Conservation (phyloP, 2,113 vertebrate species). For the Triplophysa dalaica region DNA sequence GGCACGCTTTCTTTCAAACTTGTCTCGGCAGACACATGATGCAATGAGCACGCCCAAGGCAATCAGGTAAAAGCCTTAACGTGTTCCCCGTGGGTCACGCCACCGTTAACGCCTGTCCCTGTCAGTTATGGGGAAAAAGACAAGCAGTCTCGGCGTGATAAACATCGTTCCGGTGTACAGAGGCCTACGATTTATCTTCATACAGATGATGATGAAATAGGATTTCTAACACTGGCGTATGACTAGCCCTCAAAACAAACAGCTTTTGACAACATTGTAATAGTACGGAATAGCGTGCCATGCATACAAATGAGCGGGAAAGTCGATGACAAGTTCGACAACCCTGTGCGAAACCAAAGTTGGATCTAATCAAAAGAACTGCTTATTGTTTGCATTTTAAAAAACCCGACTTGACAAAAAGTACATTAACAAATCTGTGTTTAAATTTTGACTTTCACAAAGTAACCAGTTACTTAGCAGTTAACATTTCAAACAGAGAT, state of each 20-base stretch:
- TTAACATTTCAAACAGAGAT: too few relatives aligned
- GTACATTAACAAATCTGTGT: too few relatives aligned
- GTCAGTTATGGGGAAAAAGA: background rate
- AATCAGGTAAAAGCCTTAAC: slow-evolving; percentile 27
- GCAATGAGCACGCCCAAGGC: slow-evolving; percentile 21
- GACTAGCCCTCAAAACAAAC: background rate
- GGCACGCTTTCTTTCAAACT: slow-evolving; percentile 27
- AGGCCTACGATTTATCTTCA: slow-evolving; percentile 15
- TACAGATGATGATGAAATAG: background rate
- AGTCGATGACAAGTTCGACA: background rate
- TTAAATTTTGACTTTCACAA: too few relatives aligned
- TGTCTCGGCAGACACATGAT: slow-evolving; percentile 23
- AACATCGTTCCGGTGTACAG: background rate
- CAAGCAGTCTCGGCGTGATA: background rate
- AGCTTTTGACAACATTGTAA: background rate
- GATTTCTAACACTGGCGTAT: background rate
- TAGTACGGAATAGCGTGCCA: background rate
- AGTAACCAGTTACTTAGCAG: too few relatives aligned
- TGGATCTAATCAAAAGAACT: too few relatives aligned
- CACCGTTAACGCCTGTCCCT: slow-evolving; percentile 1
- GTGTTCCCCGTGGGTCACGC: slow-evolving; percentile 1
- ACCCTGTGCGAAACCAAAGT: too few relatives aligned
- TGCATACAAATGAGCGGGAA: background rate
- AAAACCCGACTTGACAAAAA: background rate
- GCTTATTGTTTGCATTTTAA: too few relatives aligned